phyloP scores from a whole-genome alignment of 1,140 invertebrate species.

The Saxidomus purpurata region DNA sequence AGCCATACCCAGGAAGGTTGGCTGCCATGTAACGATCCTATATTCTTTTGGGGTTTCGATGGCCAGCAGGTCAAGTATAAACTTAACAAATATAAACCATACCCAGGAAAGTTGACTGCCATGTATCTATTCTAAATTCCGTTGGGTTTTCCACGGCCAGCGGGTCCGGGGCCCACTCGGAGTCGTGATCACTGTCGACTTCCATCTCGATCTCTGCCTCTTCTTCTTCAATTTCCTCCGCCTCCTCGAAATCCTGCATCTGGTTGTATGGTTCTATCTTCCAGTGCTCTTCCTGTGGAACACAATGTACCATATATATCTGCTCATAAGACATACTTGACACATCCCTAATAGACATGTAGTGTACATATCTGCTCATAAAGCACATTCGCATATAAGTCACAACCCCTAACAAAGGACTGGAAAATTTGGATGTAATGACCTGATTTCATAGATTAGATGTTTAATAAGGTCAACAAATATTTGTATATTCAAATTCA shows the following conservation, averaged over 20 bases:
- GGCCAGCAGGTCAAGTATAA: conserved; percentile 81
- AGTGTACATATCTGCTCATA: too few species aligned
- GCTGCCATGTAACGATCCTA: conserved; percentile 83
- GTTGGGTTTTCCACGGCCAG: conserved; percentile 76
- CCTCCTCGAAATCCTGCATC: conserved; percentile 69
- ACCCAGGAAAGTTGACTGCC: conserved; percentile 84
- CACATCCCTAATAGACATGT: too few species aligned
- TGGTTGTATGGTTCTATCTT: conserved; percentile 84
- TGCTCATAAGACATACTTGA: too few species aligned
- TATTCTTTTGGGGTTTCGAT: conserved; percentile 77
- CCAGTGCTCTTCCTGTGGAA: conserved; percentile 85
- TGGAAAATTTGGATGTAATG: too few species aligned
- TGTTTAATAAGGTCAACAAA: too few species aligned
- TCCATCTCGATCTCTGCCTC: conserved; percentile 64
- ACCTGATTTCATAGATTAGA: too few species aligned
- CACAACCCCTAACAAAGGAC: too few species aligned
- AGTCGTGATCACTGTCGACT: conserved; percentile 72
- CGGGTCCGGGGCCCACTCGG: conserved; percentile 82
- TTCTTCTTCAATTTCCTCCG: conserved; percentile 69
- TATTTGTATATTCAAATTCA: too few species aligned
- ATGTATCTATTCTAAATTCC: conserved; percentile 82
- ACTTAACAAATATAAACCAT: too few species aligned
- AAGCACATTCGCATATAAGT: too few species aligned
- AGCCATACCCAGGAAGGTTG: conserved; percentile 81
- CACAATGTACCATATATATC: too few species aligned